Conservation (phyloP, 2,888 invertebrate species). For the Melanostoma scalare region DNA sequence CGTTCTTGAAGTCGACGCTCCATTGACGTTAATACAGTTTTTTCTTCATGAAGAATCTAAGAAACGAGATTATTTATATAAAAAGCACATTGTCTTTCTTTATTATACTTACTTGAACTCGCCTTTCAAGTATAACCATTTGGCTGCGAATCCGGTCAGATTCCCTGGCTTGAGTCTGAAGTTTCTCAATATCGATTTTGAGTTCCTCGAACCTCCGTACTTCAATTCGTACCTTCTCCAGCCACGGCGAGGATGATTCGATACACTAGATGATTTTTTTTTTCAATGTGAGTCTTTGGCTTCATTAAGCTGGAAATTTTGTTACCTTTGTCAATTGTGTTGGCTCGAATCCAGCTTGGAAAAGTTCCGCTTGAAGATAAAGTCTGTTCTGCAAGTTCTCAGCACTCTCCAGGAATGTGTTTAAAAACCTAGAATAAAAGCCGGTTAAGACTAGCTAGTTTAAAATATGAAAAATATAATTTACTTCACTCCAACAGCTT, state of each 20-base stretch:
- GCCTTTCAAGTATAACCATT: conserved; percentile 87
- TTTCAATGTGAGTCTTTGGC: not conserved
- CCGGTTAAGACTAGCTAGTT: not conserved
- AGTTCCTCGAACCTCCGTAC: conserved; percentile 90
- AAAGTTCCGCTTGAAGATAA: conserved; percentile 92
- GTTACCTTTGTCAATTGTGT: conserved; percentile 82
- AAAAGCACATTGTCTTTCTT: not conserved
- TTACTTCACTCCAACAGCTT: conserved; percentile 89
- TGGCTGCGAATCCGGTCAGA: conserved; percentile 88
- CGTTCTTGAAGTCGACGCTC: conserved; percentile 89
- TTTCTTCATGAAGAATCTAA: conserved; percentile 90
- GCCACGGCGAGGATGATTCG: conserved; percentile 85
- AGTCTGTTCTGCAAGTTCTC: conserved; percentile 89
- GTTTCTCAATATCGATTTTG: conserved; percentile 90
- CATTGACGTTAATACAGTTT: conserved; percentile 87
- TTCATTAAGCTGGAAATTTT: not conserved
- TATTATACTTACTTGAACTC: conserved; percentile 85
- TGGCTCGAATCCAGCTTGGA: conserved; percentile 90
- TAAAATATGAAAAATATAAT: conserved; percentile 1
- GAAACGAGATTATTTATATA: conserved; percentile 62
- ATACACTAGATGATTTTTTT: conserved; percentile 83
- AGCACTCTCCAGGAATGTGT: conserved; percentile 90
- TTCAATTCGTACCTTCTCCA: conserved; percentile 86
- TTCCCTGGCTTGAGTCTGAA: conserved; percentile 87
- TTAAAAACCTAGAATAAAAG: conserved; percentile 85